A percentile compares a stretch with the other conserved stretches of the same genome.
Conservation (phyloP, 2,113 vertebrate genomes). For the Galbula dea region DNA sequence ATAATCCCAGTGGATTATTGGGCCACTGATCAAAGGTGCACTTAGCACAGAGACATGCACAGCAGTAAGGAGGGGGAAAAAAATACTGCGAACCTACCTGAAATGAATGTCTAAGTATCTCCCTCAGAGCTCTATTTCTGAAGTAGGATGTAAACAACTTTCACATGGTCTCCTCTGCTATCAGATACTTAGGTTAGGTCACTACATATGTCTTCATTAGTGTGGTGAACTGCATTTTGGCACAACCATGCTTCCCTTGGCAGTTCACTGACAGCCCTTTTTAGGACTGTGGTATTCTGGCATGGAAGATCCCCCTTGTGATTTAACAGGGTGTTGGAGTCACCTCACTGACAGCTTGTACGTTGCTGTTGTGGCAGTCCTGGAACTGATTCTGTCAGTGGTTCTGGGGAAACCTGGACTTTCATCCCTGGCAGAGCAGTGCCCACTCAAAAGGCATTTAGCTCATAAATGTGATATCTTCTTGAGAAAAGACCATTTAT, state of each 20-base stretch:
- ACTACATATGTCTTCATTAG: neutral
- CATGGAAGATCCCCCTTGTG: neutral
- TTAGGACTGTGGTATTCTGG: neutral
- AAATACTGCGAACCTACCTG: neutral
- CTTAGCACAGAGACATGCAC: neutral
- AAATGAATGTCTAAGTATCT: neutral
- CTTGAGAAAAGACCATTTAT: neutral
- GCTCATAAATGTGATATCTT: neutral
- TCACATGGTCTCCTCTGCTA: neutral
- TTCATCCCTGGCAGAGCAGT: neutral
- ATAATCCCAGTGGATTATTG: neutral
- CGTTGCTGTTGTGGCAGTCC: neutral
- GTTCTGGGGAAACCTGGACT: neutral
- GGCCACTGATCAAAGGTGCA: no score
- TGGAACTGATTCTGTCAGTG: fast-evolving
- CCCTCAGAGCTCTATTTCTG: neutral
- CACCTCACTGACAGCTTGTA: neutral
- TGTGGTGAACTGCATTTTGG: neutral
- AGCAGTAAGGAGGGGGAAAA: neutral
- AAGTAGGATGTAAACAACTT: neutral
- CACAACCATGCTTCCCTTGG: neutral
- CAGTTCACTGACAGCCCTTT: neutral
- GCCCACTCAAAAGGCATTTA: neutral
- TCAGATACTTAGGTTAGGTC: neutral
- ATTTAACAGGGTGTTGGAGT: neutral